Evolutionary conservation across 2,888 invertebrate species (phyloP).

Genomic region (Leptinotarsa peninsularis): DNA sequence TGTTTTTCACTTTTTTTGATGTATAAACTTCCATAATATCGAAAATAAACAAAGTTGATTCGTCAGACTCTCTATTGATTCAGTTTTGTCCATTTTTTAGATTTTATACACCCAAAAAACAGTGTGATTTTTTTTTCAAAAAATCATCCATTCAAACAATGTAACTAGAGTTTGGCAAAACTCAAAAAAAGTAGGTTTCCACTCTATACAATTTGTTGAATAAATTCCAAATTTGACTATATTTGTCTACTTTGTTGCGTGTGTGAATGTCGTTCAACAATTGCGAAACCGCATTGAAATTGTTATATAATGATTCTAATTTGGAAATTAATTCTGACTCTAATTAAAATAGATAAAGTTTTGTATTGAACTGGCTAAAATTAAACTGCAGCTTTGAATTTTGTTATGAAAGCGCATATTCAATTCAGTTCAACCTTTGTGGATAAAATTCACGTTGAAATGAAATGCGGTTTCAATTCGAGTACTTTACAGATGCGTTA

Average conservation of each 20-base stretch:
- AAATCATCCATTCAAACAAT: no score
- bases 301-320: slow-evolving; percentile 23
- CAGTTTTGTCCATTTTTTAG: no score
- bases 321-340: slow-evolving; percentile 19
- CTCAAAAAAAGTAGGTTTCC: neutral
- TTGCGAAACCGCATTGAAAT: slow-evolving; percentile 13
- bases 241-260: slow-evolving; percentile 8
- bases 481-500: slow-evolving; percentile 5
- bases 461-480: slow-evolving; percentile 16
- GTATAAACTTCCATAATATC: no score
- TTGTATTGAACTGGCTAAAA: slow-evolving; percentile 12
- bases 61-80: no score
- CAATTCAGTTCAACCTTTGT: slow-evolving; percentile 24
- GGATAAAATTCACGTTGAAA: slow-evolving; percentile 19
- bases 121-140: no score
- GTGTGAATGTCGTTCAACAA: slow-evolving; percentile 13
- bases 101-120: no score
- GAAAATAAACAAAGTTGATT: no score
- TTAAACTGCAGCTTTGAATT: slow-evolving; percentile 23
- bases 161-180: no score
- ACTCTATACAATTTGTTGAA: neutral
- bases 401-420: slow-evolving; percentile 21
- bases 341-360: slow-evolving; percentile 33
- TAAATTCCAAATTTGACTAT: neutral
- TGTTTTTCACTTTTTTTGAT: no score